These are phyloP conservation scores for Papilio xuthus DNA, from an alignment of 1,140 invertebrate genomes.

Conservation along the genomic window DNA sequence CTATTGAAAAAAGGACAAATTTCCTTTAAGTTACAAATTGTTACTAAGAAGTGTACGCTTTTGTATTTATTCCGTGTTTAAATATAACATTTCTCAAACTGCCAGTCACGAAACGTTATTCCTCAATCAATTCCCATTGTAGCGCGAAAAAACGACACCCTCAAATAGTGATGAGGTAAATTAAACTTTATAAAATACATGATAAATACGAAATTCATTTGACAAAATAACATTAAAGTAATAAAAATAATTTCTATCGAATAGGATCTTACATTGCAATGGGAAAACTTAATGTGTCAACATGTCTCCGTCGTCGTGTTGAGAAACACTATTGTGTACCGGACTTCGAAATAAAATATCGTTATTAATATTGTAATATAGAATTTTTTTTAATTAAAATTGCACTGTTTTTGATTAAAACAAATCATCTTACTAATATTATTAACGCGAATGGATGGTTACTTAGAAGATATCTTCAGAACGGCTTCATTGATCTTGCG, in stretches of 20 bases:
- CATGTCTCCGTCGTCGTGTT: neutral
- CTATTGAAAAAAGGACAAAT: constrained; percentile 6
- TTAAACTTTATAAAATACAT: constrained; percentile 37
- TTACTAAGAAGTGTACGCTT: constrained; percentile 29
- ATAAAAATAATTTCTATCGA: constrained; percentile 49
- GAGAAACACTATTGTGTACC: constrained; percentile 6
- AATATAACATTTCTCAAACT: constrained; percentile 57
- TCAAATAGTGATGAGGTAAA: constrained; percentile 40
- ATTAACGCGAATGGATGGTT: too few relatives aligned
- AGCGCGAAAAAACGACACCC: constrained; percentile 42
- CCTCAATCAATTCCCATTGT: constrained; percentile 55
- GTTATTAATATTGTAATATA: too few relatives aligned
- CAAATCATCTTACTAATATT: too few relatives aligned
- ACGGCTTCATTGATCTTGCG: too few relatives aligned
- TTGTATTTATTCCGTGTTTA: constrained; percentile 50
- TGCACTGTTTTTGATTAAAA: neutral
- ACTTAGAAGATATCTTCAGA: too few relatives aligned
- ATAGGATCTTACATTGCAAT: constrained; percentile 48
- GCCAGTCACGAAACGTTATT: constrained; percentile 51
- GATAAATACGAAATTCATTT: constrained; percentile 40
- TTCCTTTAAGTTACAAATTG: constrained; percentile 7
- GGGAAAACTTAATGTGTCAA: constrained; percentile 43
- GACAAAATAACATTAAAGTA: constrained; percentile 29
- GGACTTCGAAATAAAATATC: neutral
- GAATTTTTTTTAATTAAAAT: too few relatives aligned